phyloP scores from a whole-genome alignment of 2,113 vertebrate species.

The Podocnemis expansa region DNA sequence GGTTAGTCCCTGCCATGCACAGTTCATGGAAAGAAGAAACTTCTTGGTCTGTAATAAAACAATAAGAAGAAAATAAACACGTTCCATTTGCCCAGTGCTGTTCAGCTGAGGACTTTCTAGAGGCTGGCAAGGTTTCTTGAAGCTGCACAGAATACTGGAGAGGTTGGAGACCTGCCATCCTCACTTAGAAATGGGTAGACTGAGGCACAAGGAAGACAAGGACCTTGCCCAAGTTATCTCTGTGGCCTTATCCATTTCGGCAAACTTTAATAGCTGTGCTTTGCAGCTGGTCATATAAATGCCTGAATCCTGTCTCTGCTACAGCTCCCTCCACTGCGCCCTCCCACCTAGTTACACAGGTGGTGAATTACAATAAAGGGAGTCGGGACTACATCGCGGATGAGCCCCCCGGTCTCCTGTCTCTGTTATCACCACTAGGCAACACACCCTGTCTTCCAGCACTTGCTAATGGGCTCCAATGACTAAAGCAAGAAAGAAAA shows the following conservation, averaged over 20 bases:
- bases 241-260: background rate
- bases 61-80: fast-evolving
- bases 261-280: background rate
- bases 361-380: background rate
- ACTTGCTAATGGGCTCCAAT: background rate
- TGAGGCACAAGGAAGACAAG: background rate
- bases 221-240: background rate
- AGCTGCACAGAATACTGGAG: background rate
- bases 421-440: background rate
- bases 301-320: background rate
- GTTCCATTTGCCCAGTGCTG: fast-evolving
- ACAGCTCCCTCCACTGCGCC: background rate
- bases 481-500: background rate
- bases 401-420: background rate
- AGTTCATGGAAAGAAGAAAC: fast-evolving
- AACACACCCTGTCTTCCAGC: background rate
- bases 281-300: background rate
- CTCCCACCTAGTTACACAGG: too few species aligned
- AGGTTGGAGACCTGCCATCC: background rate
- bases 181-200: background rate
- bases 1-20: background rate
- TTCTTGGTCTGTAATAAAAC: background rate
- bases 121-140: background rate
- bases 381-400: background rate
- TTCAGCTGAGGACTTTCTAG: background rate